These are phyloP conservation scores for Drosophila suboccidentalis DNA, from an alignment of 2,888 invertebrate genomes.

Conservation along the genomic window DNA sequence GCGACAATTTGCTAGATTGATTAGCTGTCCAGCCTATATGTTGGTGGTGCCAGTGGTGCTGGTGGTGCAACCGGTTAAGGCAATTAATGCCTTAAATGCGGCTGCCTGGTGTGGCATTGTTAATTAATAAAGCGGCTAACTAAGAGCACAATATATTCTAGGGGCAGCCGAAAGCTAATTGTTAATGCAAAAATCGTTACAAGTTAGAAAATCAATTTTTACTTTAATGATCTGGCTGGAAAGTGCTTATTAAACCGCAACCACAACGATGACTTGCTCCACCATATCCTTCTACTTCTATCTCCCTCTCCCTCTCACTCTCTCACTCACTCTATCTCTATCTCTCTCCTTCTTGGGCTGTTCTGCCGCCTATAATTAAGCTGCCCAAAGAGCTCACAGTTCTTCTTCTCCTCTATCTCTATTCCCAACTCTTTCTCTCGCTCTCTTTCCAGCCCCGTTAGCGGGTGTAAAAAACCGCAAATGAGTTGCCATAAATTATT, in stretches of 20 bases:
- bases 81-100: slow-evolving; percentile 80
- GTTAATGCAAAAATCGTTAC: slow-evolving; percentile 80
- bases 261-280: slow-evolving; percentile 1
- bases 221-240: slow-evolving; percentile 77
- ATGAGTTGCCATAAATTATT: slow-evolving; percentile 83
- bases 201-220: slow-evolving; percentile 81
- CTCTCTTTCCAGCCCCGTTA: slow-evolving; percentile 29
- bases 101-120: slow-evolving; percentile 79
- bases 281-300: neutral
- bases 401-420: neutral
- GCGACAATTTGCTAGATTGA: slow-evolving; percentile 83
- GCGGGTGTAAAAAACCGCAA: slow-evolving; percentile 68
- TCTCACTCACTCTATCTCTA: slow-evolving; percentile 5
- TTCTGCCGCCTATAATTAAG: slow-evolving; percentile 58
- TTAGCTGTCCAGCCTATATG: slow-evolving; percentile 67
- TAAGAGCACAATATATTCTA: slow-evolving; percentile 2
- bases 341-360: neutral
- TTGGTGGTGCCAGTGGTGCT: neutral
- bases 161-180: slow-evolving; percentile 56
- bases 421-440: neutral
- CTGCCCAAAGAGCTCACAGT: slow-evolving; percentile 40
- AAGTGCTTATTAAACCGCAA: slow-evolving; percentile 71
- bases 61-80: slow-evolving; percentile 58
- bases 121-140: slow-evolving; percentile 75
- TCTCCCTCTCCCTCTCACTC: neutral